Conservation (phyloP, 2,888 invertebrate species). For the Lasioglossum pauxillum region DNA sequence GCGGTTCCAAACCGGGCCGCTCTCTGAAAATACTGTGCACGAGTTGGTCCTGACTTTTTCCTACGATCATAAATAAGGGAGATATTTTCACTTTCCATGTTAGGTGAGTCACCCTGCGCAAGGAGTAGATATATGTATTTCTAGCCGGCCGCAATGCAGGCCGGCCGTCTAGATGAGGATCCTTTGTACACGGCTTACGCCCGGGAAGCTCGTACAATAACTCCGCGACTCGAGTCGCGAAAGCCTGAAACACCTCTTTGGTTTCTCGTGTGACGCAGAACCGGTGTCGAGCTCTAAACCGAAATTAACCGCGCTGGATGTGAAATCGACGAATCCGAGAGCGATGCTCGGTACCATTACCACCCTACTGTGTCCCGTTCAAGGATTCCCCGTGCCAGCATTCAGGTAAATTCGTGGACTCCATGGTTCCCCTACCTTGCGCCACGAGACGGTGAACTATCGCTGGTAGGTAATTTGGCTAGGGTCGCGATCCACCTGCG, state of each 20-base stretch:
- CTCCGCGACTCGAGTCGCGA: not conserved
- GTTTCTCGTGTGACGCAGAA: slow-evolving; percentile 81
- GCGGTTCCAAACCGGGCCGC: not conserved
- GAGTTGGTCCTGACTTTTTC: not conserved
- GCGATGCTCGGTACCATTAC: slow-evolving; percentile 55
- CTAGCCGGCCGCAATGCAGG: not conserved
- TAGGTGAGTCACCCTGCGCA: not conserved
- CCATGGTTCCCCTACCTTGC: not conserved
- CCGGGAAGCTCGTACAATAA: not conserved
- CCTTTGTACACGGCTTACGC: slow-evolving; percentile 2
- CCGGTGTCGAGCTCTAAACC: slow-evolving; percentile 86
- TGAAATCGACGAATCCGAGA: slow-evolving; percentile 78
- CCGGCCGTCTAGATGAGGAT: not conserved
- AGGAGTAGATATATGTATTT: slow-evolving; percentile 2
- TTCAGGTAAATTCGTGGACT: slow-evolving; percentile 85
- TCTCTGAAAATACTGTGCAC: not conserved
- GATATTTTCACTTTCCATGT: slow-evolving; percentile 4
- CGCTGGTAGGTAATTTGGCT: slow-evolving; percentile 59
- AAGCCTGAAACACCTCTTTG: not conserved
- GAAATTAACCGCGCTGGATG: slow-evolving; percentile 85
- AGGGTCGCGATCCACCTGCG: not conserved
- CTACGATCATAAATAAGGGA: not conserved
- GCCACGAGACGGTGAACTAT: slow-evolving; percentile 3
- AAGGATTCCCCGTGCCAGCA: slow-evolving; percentile 86
- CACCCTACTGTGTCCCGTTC: slow-evolving; percentile 86